Conservation (phyloP, 2,888 invertebrate species). For the Folsomia candida region DNA sequence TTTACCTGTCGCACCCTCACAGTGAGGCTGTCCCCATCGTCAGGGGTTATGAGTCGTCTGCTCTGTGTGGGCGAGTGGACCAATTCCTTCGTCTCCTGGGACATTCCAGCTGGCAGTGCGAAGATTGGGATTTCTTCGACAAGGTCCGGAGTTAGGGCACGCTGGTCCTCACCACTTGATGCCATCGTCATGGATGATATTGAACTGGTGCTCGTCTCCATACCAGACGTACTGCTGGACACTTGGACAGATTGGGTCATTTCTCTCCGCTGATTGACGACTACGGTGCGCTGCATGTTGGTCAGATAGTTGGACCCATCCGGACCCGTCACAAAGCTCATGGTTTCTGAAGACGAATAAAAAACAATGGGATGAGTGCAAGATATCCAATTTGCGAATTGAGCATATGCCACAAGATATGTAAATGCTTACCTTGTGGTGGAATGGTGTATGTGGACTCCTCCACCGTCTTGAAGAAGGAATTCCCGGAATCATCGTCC, state of each 20-base stretch:
- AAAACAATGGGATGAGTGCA: no score
- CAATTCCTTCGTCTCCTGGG: slow-evolving; percentile 24
- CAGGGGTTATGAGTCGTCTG: slow-evolving; percentile 52
- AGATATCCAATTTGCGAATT: no score
- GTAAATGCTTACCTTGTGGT: slow-evolving; percentile 25
- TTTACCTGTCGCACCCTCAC: slow-evolving; percentile 73
- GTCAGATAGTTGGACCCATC: slow-evolving; percentile 39
- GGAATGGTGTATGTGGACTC: slow-evolving; percentile 43
- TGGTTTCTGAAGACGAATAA: no score
- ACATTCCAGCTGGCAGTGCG: slow-evolving; percentile 27
- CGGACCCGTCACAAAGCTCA: slow-evolving; percentile 5
- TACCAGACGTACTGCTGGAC: neutral
- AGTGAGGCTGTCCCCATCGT: slow-evolving; percentile 60
- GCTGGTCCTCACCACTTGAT: neutral
- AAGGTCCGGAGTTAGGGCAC: slow-evolving; percentile 29
- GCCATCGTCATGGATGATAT: neutral
- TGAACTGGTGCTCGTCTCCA: neutral
- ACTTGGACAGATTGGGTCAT: slow-evolving; percentile 40
- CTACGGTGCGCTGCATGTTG: slow-evolving; percentile 41
- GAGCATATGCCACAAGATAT: slow-evolving; percentile 11
- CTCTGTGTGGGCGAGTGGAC: slow-evolving; percentile 38
- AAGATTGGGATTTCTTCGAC: slow-evolving; percentile 29
- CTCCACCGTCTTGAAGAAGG: slow-evolving; percentile 31
- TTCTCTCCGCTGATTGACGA: slow-evolving; percentile 47
- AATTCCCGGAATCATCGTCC: no score